A percentile compares a stretch with the other conserved stretches of the same genome.
These are phyloP conservation scores for Tenebrosternarchus preto DNA, from an alignment of 2,113 vertebrate genomes.

Conservation along the genomic window DNA sequence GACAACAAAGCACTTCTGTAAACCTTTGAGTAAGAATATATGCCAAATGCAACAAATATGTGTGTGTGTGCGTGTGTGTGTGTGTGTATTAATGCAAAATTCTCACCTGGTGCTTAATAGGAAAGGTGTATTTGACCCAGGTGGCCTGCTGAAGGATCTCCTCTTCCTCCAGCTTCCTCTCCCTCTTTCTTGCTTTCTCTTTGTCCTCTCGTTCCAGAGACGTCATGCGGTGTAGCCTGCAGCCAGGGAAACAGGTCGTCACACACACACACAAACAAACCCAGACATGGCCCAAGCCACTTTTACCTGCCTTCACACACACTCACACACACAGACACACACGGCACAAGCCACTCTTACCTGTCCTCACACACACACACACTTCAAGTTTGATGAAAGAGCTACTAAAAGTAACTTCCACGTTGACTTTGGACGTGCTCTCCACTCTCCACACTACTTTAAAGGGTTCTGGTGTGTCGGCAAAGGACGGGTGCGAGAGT, in stretches of 20 bases:
- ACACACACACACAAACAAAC: slow-evolving; percentile 23
- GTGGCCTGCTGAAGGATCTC: slow-evolving; percentile 90
- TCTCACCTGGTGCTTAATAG: slow-evolving; percentile 85
- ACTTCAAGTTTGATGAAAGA: slow-evolving; percentile 50
- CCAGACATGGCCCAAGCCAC: too few species aligned
- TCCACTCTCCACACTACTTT: slow-evolving; percentile 46
- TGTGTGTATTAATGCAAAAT: not conserved
- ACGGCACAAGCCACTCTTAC: slow-evolving; percentile 80
- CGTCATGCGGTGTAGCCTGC: slow-evolving; percentile 85
- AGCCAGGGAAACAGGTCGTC: not conserved
- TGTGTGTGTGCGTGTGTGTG: not conserved
- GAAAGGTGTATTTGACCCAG: slow-evolving; percentile 89
- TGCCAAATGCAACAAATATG: not conserved
- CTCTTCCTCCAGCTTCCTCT: slow-evolving; percentile 87
- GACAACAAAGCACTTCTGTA: too few species aligned
- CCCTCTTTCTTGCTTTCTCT: slow-evolving; percentile 89
- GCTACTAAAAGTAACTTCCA: slow-evolving; percentile 42
- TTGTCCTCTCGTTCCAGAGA: slow-evolving; percentile 89
- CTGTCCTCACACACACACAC: slow-evolving; percentile 66
- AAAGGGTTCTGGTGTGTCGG: slow-evolving; percentile 35
- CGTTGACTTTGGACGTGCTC: slow-evolving; percentile 49
- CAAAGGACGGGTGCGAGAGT: not conserved
- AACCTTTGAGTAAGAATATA: too few species aligned
- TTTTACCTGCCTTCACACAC: slow-evolving; percentile 75
- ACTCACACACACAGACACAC: not conserved